These are phyloP conservation scores for Colaptes auratus DNA, from an alignment of 2,113 vertebrate genomes.

Conservation along the genomic window DNA sequence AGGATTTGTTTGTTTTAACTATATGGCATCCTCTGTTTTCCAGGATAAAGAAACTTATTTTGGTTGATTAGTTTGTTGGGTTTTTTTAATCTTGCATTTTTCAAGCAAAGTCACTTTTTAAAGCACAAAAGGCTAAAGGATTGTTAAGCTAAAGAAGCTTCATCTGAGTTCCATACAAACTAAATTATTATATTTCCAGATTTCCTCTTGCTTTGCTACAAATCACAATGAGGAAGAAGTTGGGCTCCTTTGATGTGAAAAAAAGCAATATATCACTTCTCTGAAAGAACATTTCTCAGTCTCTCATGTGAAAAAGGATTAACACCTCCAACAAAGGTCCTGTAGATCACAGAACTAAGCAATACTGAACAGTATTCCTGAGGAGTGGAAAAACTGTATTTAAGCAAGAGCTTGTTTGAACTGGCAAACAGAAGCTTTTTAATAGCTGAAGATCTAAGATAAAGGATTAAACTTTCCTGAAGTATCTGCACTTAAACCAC, in stretches of 20 bases:
- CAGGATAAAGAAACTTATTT: constrained; percentile 2
- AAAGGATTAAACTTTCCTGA: constrained; percentile 70
- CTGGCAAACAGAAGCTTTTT: constrained; percentile 81
- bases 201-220: constrained; percentile 74
- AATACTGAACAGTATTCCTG: constrained; percentile 74
- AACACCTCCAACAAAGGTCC: constrained; percentile 84
- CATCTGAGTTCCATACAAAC: constrained; percentile 60
- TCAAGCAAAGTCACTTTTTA: constrained; percentile 44
- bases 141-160: constrained; percentile 57
- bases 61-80: neutral
- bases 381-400: constrained; percentile 80
- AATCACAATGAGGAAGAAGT: constrained; percentile 66
- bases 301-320: constrained; percentile 88
- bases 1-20: constrained; percentile 30
- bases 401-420: constrained; percentile 78
- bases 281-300: constrained; percentile 83
- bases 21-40: neutral
- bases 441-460: constrained; percentile 78
- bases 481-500: constrained; percentile 58
- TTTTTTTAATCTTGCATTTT: constrained; percentile 28
- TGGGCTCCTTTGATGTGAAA: constrained; percentile 80
- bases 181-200: constrained; percentile 79
- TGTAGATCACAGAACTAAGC: constrained; percentile 77
- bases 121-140: constrained; percentile 25
- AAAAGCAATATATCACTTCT: constrained; percentile 82